phyloP scores from a whole-genome alignment of 2,888 invertebrate genomes.

The Pammene fasciana region DNA sequence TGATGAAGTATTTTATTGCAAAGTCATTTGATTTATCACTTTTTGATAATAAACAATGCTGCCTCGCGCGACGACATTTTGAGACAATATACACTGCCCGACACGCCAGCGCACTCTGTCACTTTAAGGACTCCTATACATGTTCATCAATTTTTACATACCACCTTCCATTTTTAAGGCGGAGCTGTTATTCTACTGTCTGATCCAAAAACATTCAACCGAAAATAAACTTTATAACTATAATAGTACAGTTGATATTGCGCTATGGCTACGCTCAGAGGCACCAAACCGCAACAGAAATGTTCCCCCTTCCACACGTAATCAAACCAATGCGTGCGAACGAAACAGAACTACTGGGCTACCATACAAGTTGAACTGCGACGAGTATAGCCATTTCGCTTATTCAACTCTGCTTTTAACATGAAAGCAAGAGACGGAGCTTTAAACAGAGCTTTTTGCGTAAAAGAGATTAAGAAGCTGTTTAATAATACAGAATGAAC shows the following conservation, averaged over 20 bases:
- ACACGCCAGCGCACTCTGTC: slow-evolving; percentile 83
- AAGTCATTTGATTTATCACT: slow-evolving; percentile 82
- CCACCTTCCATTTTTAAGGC: slow-evolving; percentile 84
- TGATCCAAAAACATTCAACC: slow-evolving; percentile 48
- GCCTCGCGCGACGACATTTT: slow-evolving; percentile 78
- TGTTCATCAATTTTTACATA: slow-evolving; percentile 84
- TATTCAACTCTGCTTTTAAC: slow-evolving; percentile 50
- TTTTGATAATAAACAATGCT: slow-evolving; percentile 81
- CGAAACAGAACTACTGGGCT: slow-evolving; percentile 61
- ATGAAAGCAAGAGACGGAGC: slow-evolving; percentile 60
- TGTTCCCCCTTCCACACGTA: slow-evolving; percentile 68
- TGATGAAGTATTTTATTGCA: slow-evolving; percentile 65
- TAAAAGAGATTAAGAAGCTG: slow-evolving; percentile 76
- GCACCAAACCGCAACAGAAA: slow-evolving; percentile 64
- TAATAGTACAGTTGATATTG: slow-evolving; percentile 43
- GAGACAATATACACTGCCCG: slow-evolving; percentile 82
- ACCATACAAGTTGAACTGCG: slow-evolving; percentile 48
- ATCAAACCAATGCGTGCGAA: slow-evolving; percentile 59
- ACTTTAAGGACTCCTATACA: slow-evolving; percentile 83
- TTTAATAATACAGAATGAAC: slow-evolving; percentile 79
- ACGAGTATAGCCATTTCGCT: slow-evolving; percentile 56
- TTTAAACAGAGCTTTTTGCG: slow-evolving; percentile 58
- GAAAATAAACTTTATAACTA: slow-evolving; percentile 45
- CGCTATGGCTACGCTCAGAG: slow-evolving; percentile 44
- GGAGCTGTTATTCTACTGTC: slow-evolving; percentile 78